Evolutionary conservation across 2,888 invertebrate species (phyloP), one percentile per base, ranked within the genome.

Genomic region (Habroteleia sp.): DNA sequence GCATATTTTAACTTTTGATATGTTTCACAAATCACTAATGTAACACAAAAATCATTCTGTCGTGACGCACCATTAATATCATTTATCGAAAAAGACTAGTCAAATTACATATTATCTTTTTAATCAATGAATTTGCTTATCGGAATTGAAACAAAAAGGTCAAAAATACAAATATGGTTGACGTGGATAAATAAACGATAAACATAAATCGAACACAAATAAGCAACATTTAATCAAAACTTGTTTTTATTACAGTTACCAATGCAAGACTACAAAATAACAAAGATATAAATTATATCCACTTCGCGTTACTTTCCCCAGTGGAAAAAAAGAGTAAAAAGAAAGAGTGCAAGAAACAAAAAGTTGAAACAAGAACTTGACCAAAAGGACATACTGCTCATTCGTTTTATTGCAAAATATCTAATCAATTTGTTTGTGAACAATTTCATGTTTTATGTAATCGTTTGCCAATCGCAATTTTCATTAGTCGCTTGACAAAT

Each of bases 391-490:
- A 63, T 63, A 48, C 41, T 72, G 63, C 46, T 63, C 50, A 58
- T 72, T 37, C 50, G 39, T 65, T 72, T 72, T 72, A 72, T 65
- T 72, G 72, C 72, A 72, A 65, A 63, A 72, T 72, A 65, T 46
- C 72, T 63, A 60, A 52, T 62, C 13, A 44, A 37, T 56, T 62
- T 56, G 29, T 44, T 11, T 62, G 27, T 44, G 46, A 62, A 71
- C 60, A 71, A 62, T 54, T 44, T 66, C 37, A 1, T 42, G 7
- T 37, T 35, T 48, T 13, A 11, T 48, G 5, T 31, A 7, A 13
- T 25, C 14, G 13, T 27, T 50, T 52, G 62, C 69, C 39, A 46
- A 46, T 63, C 42, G 50, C 63, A 63, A 50, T 48, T 3, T 54
- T 27, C 5, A 46, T 11, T 27, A 3, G 1, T 29, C 54, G 54